A percentile compares a stretch with the other conserved stretches of the same genome.
Conservation (phyloP, 2,113 vertebrate species). For the Dicaeum eximium region DNA sequence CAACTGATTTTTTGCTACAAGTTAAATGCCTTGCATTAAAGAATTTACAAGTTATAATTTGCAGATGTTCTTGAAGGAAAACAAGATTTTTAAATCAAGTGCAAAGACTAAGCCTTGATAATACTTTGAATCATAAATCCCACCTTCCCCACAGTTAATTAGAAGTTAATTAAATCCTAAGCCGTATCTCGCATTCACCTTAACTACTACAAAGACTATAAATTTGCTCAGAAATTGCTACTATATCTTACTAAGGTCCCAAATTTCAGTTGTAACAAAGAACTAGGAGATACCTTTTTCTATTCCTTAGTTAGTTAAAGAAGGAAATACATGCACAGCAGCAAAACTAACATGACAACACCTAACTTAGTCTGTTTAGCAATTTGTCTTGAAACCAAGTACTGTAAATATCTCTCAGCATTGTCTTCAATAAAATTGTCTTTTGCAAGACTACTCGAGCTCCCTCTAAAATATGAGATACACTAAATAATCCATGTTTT, state of each 20-base stretch:
- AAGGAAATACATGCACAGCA: not conserved
- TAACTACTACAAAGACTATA: not conserved
- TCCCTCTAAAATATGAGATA: not conserved
- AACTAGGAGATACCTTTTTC: not conserved
- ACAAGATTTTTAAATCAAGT: not conserved
- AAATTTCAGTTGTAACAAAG: not conserved
- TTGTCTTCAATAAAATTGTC: not conserved
- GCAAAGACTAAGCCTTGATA: not conserved
- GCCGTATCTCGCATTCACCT: not conserved
- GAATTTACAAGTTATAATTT: not conserved
- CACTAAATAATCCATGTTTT: not conserved
- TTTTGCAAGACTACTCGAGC: not conserved
- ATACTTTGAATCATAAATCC: not conserved
- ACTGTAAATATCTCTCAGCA: not conserved
- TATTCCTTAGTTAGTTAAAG: not conserved
- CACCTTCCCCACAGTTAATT: not conserved
- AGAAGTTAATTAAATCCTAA: not conserved
- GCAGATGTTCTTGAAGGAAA: not conserved
- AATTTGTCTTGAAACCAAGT: not conserved
- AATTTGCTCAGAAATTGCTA: not conserved
- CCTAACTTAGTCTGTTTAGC: not conserved
- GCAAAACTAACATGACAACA: not conserved
- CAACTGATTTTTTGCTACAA: not conserved
- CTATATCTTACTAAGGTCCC: not conserved
- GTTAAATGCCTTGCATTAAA: not conserved